Base-by-base conservation (phyloP, 2,113 vertebrate genomes). In the Platycercus adscitus region DNA sequence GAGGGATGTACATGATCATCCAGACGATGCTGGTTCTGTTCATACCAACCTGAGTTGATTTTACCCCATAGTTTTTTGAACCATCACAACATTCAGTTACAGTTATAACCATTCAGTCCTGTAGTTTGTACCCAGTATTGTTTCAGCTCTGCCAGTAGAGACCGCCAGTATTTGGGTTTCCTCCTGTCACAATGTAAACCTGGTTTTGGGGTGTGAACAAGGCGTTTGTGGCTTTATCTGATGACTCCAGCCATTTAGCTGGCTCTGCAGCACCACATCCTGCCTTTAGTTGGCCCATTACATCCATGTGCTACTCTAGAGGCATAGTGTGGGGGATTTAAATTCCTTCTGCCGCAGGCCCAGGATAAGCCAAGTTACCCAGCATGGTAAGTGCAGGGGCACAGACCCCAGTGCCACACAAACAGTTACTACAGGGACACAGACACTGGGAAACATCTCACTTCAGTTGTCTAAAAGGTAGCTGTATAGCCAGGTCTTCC, bases 171-270 rank as follows among this genome's bases (percentile, higher is more conserved):
- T 43, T 44, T 31, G 58, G 11, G 49, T 49, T 84, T 60, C 39
- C 47, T 88, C 26, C n/a, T 17, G 7, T 65, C n/a, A 31, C 24
- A 26, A 2, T 1, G 18, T 49, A 55, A 80, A 71, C 46, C 3
- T 24, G 0, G 10, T 58, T 39, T 39, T 21, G 17, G 17, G 12
- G 46, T 10, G 35, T 7, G 23, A 37, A 17, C 9, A 21, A 29
- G 24, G 41, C 1, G 0, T 52, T 47, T 2, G 0, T 37, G 60
- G 26, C 41, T 15, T 64, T 82, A 33, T 49, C 35, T 5, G 17
- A 16, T 31, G 9, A 4, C 29, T 69, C 23, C 53, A 58, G 53
- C 47, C 29, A 2, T 52, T 50, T 6, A 15, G 46, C 58, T 61
- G 41, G 10, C 70, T 71, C 35, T 77, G 56, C 50, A 31, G 56